phyloP scores from a whole-genome alignment of 2,797 vertebrate genomes.

The Tapirus indicus region DNA sequence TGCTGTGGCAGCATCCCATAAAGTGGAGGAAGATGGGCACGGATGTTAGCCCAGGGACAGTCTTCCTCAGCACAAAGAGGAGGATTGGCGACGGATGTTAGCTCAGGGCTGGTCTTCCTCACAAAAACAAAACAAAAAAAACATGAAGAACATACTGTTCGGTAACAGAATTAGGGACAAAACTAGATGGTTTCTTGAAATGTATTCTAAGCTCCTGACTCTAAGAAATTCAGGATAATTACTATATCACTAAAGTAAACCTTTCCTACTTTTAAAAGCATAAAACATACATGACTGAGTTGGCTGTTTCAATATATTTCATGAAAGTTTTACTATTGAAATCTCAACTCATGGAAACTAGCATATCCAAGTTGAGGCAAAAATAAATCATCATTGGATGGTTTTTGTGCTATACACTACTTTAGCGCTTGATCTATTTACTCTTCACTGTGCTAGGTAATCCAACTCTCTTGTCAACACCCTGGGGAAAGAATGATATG shows the following conservation, averaged over 20 bases:
- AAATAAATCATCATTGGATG: slow-evolving; percentile 14
- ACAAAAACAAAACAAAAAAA: too few relatives aligned
- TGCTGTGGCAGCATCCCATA: too few relatives aligned
- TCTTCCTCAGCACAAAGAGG: too few relatives aligned
- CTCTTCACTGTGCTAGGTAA: neutral
- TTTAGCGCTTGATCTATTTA: neutral
- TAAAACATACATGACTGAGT: neutral
- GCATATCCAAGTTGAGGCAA: neutral
- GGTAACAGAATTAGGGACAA: neutral
- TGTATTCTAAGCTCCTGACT: neutral
- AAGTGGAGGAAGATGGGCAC: too few relatives aligned
- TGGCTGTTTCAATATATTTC: neutral
- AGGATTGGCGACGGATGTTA: too few relatives aligned
- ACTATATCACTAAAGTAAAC: neutral
- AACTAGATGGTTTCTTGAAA: neutral
- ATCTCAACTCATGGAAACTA: slow-evolving; percentile 29
- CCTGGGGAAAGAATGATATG: neutral
- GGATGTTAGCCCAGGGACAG: too few relatives aligned
- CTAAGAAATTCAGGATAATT: neutral
- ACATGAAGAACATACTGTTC: neutral
- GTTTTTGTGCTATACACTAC: neutral
- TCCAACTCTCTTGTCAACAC: slow-evolving; percentile 45
- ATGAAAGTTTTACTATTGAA: slow-evolving; percentile 32
- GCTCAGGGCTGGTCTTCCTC: too few relatives aligned
- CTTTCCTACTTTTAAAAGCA: slow-evolving; percentile 22